phyloP scores from a whole-genome alignment of 2,888 invertebrate species.

The Trichogramma evanescens region DNA sequence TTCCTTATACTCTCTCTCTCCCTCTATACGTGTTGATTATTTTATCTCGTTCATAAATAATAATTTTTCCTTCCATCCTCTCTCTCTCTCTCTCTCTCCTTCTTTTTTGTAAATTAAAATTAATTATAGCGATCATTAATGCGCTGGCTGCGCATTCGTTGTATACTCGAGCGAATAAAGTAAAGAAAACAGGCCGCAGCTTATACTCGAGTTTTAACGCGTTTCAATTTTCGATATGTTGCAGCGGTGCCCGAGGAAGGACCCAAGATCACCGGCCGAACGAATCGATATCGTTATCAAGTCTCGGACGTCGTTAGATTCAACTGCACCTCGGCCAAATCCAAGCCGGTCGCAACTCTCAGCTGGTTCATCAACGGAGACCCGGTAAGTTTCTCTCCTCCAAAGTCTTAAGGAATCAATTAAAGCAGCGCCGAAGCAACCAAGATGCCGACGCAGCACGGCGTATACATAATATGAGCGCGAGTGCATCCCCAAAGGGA shows the following conservation, averaged over 20 bases:
- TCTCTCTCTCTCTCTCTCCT: not conserved
- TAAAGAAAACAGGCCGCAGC: too few species aligned
- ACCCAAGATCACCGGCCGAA: slow-evolving; percentile 66
- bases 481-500: not conserved
- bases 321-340: slow-evolving; percentile 77
- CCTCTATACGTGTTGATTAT: too few species aligned
- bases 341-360: slow-evolving; percentile 74
- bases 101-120: not conserved
- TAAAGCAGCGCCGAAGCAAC: too few species aligned
- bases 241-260: slow-evolving; percentile 73
- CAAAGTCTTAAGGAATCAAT: too few species aligned
- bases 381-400: slow-evolving; percentile 46
- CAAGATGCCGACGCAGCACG: too few species aligned
- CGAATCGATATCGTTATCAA: slow-evolving; percentile 71
- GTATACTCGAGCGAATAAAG: too few species aligned
- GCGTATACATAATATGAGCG: too few species aligned
- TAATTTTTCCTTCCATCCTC: not conserved
- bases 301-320: slow-evolving; percentile 74
- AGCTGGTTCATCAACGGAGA: slow-evolving; percentile 85
- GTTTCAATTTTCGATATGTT: slow-evolving; percentile 2
- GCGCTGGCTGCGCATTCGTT: too few species aligned
- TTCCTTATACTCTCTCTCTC: too few species aligned
- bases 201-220: not conserved
- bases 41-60: too few species aligned
- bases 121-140: not conserved